phyloP scores from a whole-genome alignment of 2,113 vertebrate species.

The Aldabrachelys gigantea region DNA sequence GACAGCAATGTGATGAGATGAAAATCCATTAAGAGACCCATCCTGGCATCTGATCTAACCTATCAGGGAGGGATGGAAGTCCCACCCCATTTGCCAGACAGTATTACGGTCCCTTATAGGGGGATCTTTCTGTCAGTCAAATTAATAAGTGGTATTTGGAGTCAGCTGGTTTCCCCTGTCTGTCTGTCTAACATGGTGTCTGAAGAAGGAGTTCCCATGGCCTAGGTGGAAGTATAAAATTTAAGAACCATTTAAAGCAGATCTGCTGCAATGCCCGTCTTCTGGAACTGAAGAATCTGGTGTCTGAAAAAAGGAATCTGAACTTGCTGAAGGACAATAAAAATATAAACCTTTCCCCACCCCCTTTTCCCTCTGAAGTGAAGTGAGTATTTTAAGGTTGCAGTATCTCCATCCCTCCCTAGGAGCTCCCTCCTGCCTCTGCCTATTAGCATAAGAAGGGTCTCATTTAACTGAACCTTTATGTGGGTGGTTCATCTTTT shows the following conservation, averaged over 20 bases:
- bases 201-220: accelerated
- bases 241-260: neutral
- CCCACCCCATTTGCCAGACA: neutral
- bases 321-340: neutral
- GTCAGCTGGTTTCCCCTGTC: neutral
- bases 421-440: neutral
- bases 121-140: neutral
- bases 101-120: neutral
- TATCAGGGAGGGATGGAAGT: neutral
- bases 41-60: neutral
- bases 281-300: neutral
- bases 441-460: neutral
- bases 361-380: neutral
- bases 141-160: neutral
- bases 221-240: neutral
- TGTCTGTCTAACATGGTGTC: neutral
- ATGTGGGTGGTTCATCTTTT: neutral
- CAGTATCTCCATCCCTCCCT: neutral
- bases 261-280: neutral
- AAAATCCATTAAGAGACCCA: neutral
- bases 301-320: neutral
- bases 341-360: neutral
- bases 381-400: neutral
- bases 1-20: neutral
- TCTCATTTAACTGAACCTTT: neutral